Evolutionary conservation across 2,113 vertebrate genomes (phyloP).

Genomic region (Tragelaphus strepsiceros): DNA sequence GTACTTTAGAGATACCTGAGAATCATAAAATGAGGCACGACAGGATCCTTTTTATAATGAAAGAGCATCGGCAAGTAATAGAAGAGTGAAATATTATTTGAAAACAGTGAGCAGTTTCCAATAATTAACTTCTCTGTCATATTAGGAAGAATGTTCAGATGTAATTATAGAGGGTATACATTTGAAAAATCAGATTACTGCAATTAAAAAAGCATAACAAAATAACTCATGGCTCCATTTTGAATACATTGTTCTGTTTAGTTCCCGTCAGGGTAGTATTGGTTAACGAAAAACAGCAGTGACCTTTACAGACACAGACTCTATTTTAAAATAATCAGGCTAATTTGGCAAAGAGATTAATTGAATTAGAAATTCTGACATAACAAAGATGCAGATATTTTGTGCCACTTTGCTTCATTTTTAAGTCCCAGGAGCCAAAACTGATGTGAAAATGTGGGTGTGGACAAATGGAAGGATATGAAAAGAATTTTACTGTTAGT

Average conservation of each 20-base stretch:
- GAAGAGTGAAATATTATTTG: not conserved
- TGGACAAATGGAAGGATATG: not conserved
- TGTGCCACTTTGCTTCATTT: conserved; percentile 41
- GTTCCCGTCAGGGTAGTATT: not conserved
- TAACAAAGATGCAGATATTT: conserved; percentile 43
- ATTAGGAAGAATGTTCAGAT: conserved; percentile 19
- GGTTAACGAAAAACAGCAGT: conserved; percentile 70
- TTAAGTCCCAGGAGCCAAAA: not conserved
- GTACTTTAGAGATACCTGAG: not conserved
- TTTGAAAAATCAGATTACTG: conserved; percentile 58
- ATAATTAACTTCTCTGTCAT: conserved; percentile 44
- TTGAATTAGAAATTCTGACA: conserved; percentile 51
- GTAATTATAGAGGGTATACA: conserved; percentile 53
- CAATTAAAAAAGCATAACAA: conserved; percentile 43
- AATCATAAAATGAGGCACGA: not conserved
- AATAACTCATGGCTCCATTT: conserved; percentile 40
- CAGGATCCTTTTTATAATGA: not conserved
- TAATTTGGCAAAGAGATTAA: conserved; percentile 55
- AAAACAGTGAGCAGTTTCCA: conserved; percentile 49
- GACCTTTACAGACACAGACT: conserved; percentile 40
- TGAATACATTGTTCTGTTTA: conserved; percentile 47
- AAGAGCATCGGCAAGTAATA: not conserved
- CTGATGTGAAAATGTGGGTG: not conserved
- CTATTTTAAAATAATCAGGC: conserved; percentile 65
- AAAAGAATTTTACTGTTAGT: not conserved